A percentile compares a stretch with the other conserved stretches of the same genome.
These are phyloP conservation scores for Hippocampus kuda DNA, from an alignment of 2,797 vertebrate species.

Conservation along the genomic window DNA sequence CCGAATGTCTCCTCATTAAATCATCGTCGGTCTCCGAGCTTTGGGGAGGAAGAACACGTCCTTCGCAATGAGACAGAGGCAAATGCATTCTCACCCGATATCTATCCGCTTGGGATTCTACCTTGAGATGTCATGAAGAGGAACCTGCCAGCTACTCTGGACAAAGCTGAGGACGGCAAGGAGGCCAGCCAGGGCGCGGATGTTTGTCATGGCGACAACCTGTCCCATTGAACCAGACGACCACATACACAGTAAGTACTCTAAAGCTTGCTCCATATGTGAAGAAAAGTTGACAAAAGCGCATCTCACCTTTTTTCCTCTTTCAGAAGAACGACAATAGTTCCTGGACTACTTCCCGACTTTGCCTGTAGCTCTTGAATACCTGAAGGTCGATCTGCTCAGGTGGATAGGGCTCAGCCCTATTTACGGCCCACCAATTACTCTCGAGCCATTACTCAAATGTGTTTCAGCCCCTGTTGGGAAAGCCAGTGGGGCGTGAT, in stretches of 20 bases:
- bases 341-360: constrained; percentile 23
- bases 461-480: constrained; percentile 10
- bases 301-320: constrained; percentile 39
- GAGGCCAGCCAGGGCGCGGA: constrained; percentile 71
- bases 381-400: constrained; percentile 20
- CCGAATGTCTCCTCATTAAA: constrained; percentile 83
- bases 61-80: not conserved
- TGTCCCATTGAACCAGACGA: constrained; percentile 12
- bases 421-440: constrained; percentile 50
- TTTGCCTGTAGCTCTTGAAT: constrained; percentile 47
- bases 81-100: not conserved
- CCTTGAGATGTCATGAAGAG: constrained; percentile 77
- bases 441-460: constrained; percentile 64
- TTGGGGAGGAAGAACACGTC: constrained; percentile 7
- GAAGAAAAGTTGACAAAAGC: not conserved
- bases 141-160: constrained; percentile 80
- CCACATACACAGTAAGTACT: not conserved
- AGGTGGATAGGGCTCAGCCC: constrained; percentile 32
- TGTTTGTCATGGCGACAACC: constrained; percentile 71
- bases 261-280: not conserved
- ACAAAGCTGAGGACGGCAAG: constrained; percentile 76
- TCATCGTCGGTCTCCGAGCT: constrained; percentile 73
- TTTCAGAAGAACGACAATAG: constrained; percentile 21
- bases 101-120: constrained; percentile 26
- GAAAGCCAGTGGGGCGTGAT: constrained; percentile 47